Percentiles rank a stretch among this genome's conserved stretches.
phyloP scores from a whole-genome alignment of 2,888 invertebrate genomes.

The Protophormia terraenovae region DNA sequence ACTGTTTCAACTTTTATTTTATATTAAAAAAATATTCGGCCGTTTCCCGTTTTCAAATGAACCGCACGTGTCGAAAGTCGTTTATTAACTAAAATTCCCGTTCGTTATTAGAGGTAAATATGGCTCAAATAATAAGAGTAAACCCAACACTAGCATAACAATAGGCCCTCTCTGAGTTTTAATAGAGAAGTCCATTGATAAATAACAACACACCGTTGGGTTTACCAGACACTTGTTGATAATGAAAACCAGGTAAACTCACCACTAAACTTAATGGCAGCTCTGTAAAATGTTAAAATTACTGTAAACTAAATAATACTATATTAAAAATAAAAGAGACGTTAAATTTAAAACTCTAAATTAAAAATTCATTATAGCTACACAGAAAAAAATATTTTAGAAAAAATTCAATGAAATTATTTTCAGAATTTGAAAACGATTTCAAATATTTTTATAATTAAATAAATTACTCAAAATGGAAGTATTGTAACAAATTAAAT shows the following conservation, averaged over 20 bases:
- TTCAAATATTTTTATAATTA: too few species aligned
- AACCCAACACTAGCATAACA: neutral
- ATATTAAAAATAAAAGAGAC: too few species aligned
- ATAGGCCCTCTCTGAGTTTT: conserved; percentile 3
- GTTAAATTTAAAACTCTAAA: too few species aligned
- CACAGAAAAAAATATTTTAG: too few species aligned
- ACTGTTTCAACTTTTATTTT: conserved; percentile 12
- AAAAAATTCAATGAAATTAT: too few species aligned
- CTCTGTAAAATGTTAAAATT: neutral
- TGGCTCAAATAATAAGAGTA: conserved; percentile 48
- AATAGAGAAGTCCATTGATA: neutral
- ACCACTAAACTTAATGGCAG: neutral
- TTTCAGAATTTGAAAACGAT: too few species aligned
- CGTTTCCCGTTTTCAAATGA: conserved; percentile 36
- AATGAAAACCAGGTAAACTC: neutral
- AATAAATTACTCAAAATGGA: too few species aligned
- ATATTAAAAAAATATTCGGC: neutral
- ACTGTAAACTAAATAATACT: too few species aligned
- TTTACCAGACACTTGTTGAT: conserved; percentile 32
- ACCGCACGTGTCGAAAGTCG: conserved; percentile 67
- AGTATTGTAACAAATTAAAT: too few species aligned
- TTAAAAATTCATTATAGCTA: too few species aligned
- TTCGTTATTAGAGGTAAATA: conserved; percentile 34
- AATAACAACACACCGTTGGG: conserved; percentile 12
- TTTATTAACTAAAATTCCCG: conserved; percentile 57